Evolutionary conservation across 2,113 vertebrate genomes (phyloP).

Genomic region (Hippocampus barbouri): DNA sequence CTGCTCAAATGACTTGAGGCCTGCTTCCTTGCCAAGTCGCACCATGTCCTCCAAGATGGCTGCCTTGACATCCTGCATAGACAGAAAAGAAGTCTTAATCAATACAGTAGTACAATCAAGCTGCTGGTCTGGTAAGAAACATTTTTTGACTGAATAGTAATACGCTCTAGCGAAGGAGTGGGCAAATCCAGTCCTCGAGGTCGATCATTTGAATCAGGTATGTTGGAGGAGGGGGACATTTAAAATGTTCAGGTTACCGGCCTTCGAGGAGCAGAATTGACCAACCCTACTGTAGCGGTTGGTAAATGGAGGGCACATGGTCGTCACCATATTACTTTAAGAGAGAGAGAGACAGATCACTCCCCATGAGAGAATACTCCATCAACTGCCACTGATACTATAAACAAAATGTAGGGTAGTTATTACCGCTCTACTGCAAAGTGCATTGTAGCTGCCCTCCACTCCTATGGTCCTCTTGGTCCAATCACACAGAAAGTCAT

Average conservation of each 20-base stretch:
- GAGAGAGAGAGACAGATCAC: no score
- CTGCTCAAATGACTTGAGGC: slow-evolving; percentile 95
- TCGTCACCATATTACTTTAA: no score
- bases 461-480: slow-evolving; percentile 71
- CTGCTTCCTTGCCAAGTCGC: slow-evolving; percentile 81
- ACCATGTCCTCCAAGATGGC: slow-evolving; percentile 82
- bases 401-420: not conserved
- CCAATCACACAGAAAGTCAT: slow-evolving; percentile 79
- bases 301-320: no score
- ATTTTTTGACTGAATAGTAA: not conserved
- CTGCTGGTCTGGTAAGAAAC: not conserved
- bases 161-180: no score
- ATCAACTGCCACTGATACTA: no score
- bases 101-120: not conserved
- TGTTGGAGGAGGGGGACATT: no score
- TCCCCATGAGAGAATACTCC: no score
- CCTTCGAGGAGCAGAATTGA: no score
- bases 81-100: not conserved
- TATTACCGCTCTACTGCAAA: slow-evolving; percentile 52
- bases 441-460: slow-evolving; percentile 46
- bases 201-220: no score
- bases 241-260: no score
- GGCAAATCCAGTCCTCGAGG: no score
- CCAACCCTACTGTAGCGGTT: no score
- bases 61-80: slow-evolving; percentile 79